Conservation (phyloP, 2,888 invertebrate species). For the Dicyrtomina minuta region DNA sequence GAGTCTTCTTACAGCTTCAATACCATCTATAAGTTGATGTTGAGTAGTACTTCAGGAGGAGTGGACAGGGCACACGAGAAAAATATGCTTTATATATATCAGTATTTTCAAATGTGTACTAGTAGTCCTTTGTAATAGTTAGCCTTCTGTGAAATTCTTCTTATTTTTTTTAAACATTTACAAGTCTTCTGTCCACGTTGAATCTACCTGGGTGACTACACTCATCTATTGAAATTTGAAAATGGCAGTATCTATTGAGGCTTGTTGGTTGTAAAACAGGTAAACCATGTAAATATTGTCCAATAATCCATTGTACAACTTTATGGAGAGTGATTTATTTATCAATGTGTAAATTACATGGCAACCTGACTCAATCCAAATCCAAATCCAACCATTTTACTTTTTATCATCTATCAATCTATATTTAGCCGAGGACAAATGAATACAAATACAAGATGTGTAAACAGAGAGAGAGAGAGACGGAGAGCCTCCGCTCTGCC, state of each 20-base stretch:
- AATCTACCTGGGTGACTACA: constrained; percentile 1
- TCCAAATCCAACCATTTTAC: neutral
- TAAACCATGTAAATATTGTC: neutral
- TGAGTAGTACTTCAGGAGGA: no score
- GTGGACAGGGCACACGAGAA: no score
- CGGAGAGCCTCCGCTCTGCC: no score
- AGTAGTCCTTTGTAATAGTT: no score
- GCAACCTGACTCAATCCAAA: neutral
- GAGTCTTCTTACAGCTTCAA: no score
- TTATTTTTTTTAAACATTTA: neutral
- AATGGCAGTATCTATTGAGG: no score
- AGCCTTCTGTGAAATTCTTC: no score
- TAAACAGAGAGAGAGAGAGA: no score
- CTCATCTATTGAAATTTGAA: neutral
- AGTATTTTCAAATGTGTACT: no score
- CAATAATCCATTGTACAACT: neutral
- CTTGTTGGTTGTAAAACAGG: neutral
- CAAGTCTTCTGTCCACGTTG: neutral
- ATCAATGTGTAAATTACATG: neutral
- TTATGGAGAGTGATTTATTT: neutral
- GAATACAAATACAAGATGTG: neutral
- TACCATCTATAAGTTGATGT: no score
- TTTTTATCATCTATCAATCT: no score
- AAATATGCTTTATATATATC: no score
- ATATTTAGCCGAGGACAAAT: neutral